Percentiles rank a stretch among this genome's conserved stretches.
phyloP scores from a whole-genome alignment of 2,113 vertebrate species.

The Caretta caretta region DNA sequence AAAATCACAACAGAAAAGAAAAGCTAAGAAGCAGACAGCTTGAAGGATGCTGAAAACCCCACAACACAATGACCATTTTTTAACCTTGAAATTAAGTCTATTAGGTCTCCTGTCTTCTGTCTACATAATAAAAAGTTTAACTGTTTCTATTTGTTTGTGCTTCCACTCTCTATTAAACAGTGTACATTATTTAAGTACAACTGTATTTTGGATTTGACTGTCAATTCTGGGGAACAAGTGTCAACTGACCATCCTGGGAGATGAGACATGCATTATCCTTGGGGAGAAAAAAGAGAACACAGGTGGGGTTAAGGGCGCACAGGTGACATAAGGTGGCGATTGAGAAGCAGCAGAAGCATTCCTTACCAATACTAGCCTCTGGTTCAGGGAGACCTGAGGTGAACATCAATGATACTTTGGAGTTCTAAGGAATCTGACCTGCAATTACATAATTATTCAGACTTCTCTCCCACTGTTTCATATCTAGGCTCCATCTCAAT shows the following conservation, averaged over 20 bases:
- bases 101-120: not conserved
- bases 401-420: not conserved
- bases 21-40: not conserved
- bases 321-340: accelerated
- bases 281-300: not conserved
- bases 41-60: not conserved
- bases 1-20: not conserved
- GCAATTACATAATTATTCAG: slow-evolving; percentile 35
- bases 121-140: not conserved
- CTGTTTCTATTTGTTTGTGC: not conserved
- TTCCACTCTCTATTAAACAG: not conserved
- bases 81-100: not conserved
- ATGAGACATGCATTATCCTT: not conserved
- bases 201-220: not conserved
- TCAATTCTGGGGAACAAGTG: not conserved
- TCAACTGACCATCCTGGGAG: not conserved
- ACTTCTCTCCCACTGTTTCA: not conserved
- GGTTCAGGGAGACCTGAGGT: not conserved
- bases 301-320: not conserved
- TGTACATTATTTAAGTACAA: not conserved
- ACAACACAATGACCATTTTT: not conserved
- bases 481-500: slow-evolving; percentile 22
- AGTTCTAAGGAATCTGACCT: not conserved
- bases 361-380: not conserved
- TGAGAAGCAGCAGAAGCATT: not conserved